Percentiles rank a stretch among this genome's conserved stretches.
Evolutionary conservation across 2,888 invertebrate genomes (phyloP).

Genomic region (Synanthedon andrenaeformis): DNA sequence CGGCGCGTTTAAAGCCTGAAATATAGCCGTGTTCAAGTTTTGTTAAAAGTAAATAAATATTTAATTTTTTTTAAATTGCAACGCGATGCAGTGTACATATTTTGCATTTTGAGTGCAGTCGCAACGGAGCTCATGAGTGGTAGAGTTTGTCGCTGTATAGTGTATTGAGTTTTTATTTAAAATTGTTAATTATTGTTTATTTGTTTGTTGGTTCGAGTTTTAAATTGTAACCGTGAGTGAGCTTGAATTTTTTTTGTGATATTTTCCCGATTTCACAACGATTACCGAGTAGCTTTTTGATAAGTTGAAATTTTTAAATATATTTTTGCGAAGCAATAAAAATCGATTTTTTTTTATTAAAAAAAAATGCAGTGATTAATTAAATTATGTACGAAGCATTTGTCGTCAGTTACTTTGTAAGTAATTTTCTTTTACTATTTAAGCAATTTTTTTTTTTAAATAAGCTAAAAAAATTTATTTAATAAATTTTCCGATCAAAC

Average conservation of each 20-base stretch:
- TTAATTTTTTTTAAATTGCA: constrained; percentile 39
- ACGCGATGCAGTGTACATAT: constrained; percentile 59
- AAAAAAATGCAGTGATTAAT: not conserved
- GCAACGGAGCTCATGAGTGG: constrained; percentile 57
- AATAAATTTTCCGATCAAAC: too few species aligned
- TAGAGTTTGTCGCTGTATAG: constrained; percentile 54
- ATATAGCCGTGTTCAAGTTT: not conserved
- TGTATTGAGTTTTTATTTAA: constrained; percentile 27
- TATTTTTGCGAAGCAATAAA: not conserved
- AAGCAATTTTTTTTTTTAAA: constrained; percentile 7
- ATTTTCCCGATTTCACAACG: constrained; percentile 11
- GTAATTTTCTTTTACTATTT: constrained; percentile 3
- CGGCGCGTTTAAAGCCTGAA: not conserved
- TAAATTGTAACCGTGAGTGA: constrained; percentile 29
- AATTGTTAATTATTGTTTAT: constrained; percentile 20
- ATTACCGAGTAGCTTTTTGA: not conserved
- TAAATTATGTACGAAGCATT: not conserved
- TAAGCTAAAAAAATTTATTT: constrained; percentile 2
- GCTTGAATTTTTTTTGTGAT: constrained; percentile 20
- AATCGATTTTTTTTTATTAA: not conserved
- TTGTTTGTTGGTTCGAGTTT: constrained; percentile 25
- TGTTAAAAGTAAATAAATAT: not conserved
- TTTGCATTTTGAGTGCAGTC: constrained; percentile 59
- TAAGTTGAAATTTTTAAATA: too few species aligned
- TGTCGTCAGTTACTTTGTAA: constrained; percentile 1